Evolutionary conservation across 1,140 invertebrate genomes (phyloP).

Genomic region (Drosophila cardini): DNA sequence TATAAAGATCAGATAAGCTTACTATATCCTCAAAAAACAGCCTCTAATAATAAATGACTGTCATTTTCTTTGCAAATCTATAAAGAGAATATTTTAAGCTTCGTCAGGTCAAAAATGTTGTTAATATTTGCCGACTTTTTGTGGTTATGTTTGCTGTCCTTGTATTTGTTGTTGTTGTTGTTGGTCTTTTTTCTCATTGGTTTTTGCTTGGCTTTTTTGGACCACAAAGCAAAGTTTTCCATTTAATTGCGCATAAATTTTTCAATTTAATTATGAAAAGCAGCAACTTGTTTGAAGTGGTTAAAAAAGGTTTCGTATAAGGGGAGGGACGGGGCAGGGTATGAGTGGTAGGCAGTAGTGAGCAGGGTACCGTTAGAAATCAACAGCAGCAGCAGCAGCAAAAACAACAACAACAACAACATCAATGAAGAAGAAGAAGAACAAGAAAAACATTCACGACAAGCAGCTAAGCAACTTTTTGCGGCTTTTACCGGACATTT

Average conservation of each 20-base stretch:
- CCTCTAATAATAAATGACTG: too few relatives aligned
- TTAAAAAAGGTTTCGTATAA: slow-evolving; percentile 38
- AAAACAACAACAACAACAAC: slow-evolving; percentile 18
- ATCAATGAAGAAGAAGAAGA: neutral
- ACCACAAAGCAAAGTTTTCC: slow-evolving; percentile 79
- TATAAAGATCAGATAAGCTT: too few relatives aligned
- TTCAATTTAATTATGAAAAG: slow-evolving; percentile 82
- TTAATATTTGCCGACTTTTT: slow-evolving; percentile 17
- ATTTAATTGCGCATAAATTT: slow-evolving; percentile 83
- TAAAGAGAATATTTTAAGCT: neutral
- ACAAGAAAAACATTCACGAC: slow-evolving; percentile 22
- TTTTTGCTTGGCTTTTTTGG: slow-evolving; percentile 21
- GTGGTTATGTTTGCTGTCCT: slow-evolving; percentile 12
- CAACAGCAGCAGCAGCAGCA: slow-evolving; percentile 19
- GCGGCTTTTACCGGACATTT: slow-evolving; percentile 21
- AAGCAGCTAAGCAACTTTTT: slow-evolving; percentile 50
- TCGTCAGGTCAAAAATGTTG: slow-evolving; percentile 6
- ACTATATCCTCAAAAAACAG: too few relatives aligned
- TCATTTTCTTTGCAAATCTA: too few relatives aligned
- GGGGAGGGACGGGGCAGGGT: neutral
- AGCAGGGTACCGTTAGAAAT: slow-evolving; percentile 30
- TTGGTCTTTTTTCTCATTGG: slow-evolving; percentile 22
- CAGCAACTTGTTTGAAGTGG: slow-evolving; percentile 82
- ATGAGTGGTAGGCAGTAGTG: neutral
- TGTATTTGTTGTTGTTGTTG: slow-evolving; percentile 4